These are phyloP conservation scores for Polyergus mexicanus DNA, from an alignment of 1,140 invertebrate genomes.

Conservation along the genomic window DNA sequence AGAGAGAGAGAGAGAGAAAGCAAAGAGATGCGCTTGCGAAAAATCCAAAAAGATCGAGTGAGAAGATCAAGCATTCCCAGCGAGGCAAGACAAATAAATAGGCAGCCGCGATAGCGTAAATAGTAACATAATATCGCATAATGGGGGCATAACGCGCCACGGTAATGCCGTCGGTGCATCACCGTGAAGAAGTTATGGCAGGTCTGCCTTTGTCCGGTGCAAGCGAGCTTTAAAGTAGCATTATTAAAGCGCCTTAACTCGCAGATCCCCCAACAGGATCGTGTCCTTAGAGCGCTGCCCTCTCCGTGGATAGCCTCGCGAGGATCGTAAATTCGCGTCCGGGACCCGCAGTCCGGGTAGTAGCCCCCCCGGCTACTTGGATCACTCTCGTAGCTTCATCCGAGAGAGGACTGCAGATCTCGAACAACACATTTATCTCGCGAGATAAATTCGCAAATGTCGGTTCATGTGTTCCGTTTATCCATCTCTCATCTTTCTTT, in stretches of 20 bases:
- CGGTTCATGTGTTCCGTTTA: constrained; percentile 15
- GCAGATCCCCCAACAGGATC: constrained; percentile 54
- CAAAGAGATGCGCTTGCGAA: neutral
- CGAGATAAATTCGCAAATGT: constrained; percentile 47
- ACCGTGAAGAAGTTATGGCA: constrained; percentile 80
- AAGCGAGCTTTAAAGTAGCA: constrained; percentile 71
- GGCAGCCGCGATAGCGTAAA: constrained; percentile 82
- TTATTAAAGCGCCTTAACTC: constrained; percentile 79
- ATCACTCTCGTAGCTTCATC: constrained; percentile 20
- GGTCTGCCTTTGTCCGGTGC: constrained; percentile 78
- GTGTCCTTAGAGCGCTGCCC: constrained; percentile 42
- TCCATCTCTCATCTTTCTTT: constrained; percentile 14
- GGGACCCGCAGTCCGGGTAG: neutral
- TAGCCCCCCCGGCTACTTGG: constrained; percentile 14
- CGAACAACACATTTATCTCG: constrained; percentile 25
- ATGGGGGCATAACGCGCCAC: constrained; percentile 82
- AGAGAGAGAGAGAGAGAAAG: constrained; percentile 16
- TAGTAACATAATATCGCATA: constrained; percentile 85
- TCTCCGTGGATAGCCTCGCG: constrained; percentile 15
- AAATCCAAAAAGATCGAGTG: constrained; percentile 22
- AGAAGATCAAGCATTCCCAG: constrained; percentile 36
- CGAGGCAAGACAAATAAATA: constrained; percentile 83
- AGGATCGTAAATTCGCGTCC: constrained; percentile 36
- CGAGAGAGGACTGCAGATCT: constrained; percentile 28
- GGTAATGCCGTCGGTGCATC: constrained; percentile 79